Evolutionary conservation across 2,797 vertebrate genomes (phyloP), one percentile per base, ranked within the genome.

Genomic region (Orientallactaga sibirica): DNA sequence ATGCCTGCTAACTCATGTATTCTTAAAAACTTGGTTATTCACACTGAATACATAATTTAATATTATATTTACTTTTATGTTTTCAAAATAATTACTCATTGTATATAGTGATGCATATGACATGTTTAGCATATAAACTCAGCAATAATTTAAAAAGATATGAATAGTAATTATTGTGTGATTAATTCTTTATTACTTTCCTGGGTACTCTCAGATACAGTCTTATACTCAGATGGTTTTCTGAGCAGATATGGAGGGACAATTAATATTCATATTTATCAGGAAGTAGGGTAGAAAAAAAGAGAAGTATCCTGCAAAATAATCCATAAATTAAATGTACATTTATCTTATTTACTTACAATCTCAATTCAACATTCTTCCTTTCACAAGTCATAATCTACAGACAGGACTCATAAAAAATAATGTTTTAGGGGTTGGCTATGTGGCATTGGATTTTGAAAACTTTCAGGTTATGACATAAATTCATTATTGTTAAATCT

Each of bases 401-500:
- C 3, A 61, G 9, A 70, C 10, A 82, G 2, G 33, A 2, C 4
- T 71, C 0, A 81, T 66, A 78, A 52, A 74, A 7, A 85, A 6
- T 37, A 18, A 61, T 20, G 43, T 77, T 79, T 16, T 55, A 52
- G 43, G 9, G 11, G 27, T 73, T 12, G 1, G 9, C 33, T 4
- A 1, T 55, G 29, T 16, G 24, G 5, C 14, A 66, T 6, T 93
- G 29, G 1, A 37, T 3, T 85, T 81, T 94, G 58, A 78, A 91
- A 87, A 81, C 0, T 43, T 37, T 80, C 0, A 48, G 78, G 62
- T 43, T 52, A 15, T n/a, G 27, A 82, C 81, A 88, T 68, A 1
- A 75, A 83, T 83, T 92, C 41, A 71, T 94, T 80, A 66, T 78
- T 90, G 85, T 84, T 15, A 78, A 81, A 90, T 75, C 84, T 88